Base-by-base conservation (phyloP, 2,888 invertebrate genomes). In the Melanostoma scalare region DNA sequence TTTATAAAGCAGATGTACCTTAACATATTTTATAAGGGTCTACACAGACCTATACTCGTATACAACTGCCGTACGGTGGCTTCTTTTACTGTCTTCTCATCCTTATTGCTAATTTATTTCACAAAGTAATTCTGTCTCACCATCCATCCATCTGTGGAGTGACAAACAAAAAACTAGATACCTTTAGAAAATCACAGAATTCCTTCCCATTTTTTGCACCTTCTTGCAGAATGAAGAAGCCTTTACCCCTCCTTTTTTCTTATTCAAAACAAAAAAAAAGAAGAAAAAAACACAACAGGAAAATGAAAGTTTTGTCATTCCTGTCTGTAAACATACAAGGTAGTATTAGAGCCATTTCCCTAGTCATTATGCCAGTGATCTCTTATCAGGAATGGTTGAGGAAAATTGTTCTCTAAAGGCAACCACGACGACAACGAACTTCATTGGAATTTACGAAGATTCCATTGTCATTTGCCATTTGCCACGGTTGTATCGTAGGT, bases 281-380 rank as follows among this genome's bases (percentile, higher is more conserved):
- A 20, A 20, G 20, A 20, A 20, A 20, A 20, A 20, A 20, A 20
- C 48, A 30, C 44, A 61, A 56, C 46, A 67, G 58, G 48, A 67
- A 67, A 58, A 50, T n/a, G 42, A 72, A 82, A 77, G 78, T 76
- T 82, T 82, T 77, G 61, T 30, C 67, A 82, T 77, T 77, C 77
- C 77, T 73, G 4, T 6, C 73, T 67, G 72, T 68, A 73, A 76
- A 71, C 72, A 56, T 71, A 67, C 38, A 67, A 81, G 53, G 72
- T 72, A 48, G 55, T 42, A 61, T 79, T 60, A 60, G 33, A 48
- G 30, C 60, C 31, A 30, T 52, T 48, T 36, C 33, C 58, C 5
- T 35, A 44, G 38, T 50, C 44, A 60, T 10, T 50, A n/a, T 6
- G 50, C 10, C 9, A 9, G 55, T n/a, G 55, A 5, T 63, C 78